Percentiles rank a stretch among this genome's conserved stretches.
phyloP scores from a whole-genome alignment of 2,797 vertebrate species.

The Macrochelys suwanniensis region DNA sequence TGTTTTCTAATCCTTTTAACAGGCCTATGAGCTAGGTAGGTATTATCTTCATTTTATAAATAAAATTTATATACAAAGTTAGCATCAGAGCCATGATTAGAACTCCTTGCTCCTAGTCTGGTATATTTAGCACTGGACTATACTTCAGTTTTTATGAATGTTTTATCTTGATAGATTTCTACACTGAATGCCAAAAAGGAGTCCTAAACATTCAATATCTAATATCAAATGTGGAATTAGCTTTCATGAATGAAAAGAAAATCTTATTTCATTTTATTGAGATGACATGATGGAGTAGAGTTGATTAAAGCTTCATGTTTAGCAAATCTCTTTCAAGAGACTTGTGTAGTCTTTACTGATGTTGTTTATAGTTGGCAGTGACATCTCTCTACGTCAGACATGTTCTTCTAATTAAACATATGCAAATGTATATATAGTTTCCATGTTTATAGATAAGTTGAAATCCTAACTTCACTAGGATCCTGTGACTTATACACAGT shows the following conservation, averaged over 20 bases:
- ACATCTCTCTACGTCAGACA: slow-evolving; percentile 21
- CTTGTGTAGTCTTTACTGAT: slow-evolving; percentile 32
- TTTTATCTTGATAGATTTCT: not conserved
- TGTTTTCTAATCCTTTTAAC: not conserved
- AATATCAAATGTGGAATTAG: not conserved
- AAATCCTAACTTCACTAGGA: slow-evolving; percentile 29
- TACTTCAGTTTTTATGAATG: not conserved
- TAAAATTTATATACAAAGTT: not conserved
- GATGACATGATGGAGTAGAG: slow-evolving; percentile 30
- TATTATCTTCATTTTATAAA: not conserved
- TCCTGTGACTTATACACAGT: slow-evolving; percentile 17
- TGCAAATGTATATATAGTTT: slow-evolving; percentile 53
- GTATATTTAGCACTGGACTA: not conserved
- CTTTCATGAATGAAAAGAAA: slow-evolving; percentile 21
- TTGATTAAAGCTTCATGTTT: slow-evolving; percentile 54
- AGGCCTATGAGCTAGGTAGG: not conserved
- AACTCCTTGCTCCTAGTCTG: not conserved
- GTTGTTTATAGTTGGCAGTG: slow-evolving; percentile 44
- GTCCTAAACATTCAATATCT: not conserved
- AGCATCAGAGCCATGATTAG: not conserved
- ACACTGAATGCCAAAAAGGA: not conserved
- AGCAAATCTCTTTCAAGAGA: slow-evolving; percentile 35
- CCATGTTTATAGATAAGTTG: slow-evolving; percentile 42
- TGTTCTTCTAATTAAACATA: slow-evolving; percentile 53
- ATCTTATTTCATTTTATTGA: slow-evolving; percentile 19